phyloP scores from a whole-genome alignment of 2,113 vertebrate species.

The Trichechus manatus region DNA sequence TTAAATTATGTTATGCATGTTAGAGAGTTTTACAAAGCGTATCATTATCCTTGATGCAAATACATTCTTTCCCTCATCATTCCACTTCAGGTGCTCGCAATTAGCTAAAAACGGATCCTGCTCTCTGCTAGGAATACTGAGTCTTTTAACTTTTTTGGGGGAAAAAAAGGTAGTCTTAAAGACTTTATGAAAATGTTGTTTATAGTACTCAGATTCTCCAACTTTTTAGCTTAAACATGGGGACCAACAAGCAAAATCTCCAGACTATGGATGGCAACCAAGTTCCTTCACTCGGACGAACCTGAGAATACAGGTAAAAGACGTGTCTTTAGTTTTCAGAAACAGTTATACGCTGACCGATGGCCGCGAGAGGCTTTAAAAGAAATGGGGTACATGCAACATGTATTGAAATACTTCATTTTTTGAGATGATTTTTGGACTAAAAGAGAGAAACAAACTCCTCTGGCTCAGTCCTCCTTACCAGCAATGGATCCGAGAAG shows the following conservation, averaged over 20 bases:
- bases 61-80: neutral
- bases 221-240: constrained; percentile 7
- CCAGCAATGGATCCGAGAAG: constrained; percentile 97
- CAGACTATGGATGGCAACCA: neutral
- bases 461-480: constrained; percentile 85
- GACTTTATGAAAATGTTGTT: neutral
- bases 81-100: neutral
- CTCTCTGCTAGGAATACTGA: neutral
- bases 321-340: neutral
- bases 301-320: neutral
- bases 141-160: neutral
- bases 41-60: neutral
- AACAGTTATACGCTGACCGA: neutral
- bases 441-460: neutral
- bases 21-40: neutral
- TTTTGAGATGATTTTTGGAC: neutral
- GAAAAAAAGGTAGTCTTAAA: constrained; percentile 17
- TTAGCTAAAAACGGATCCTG: constrained; percentile 35
- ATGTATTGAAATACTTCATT: neutral
- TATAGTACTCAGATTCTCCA: neutral
- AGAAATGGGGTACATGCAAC: neutral
- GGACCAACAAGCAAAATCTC: neutral
- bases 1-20: neutral
- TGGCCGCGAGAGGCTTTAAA: neutral
- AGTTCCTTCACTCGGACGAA: constrained; percentile 17